These are phyloP conservation scores for Vanessa tameamea DNA, from an alignment of 1,140 invertebrate genomes.

Conservation along the genomic window DNA sequence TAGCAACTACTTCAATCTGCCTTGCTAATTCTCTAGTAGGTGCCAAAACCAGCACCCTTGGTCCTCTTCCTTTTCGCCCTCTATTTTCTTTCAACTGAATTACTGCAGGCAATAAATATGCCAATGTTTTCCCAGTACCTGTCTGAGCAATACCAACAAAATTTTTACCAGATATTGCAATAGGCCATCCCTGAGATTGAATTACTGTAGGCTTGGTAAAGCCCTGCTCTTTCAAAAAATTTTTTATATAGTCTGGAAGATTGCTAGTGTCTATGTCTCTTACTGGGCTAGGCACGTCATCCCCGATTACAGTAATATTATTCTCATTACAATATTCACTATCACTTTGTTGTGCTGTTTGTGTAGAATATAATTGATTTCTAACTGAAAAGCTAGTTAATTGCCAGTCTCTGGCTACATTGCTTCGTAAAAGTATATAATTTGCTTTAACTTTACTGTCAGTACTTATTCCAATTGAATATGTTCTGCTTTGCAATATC, in stretches of 20 bases:
- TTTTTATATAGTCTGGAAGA: conserved; percentile 89
- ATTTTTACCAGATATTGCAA: conserved; percentile 93
- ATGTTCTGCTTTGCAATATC: conserved; percentile 14
- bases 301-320: conserved; percentile 68
- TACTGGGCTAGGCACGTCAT: conserved; percentile 66
- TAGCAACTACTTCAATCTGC: conserved; percentile 96
- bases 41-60: conserved; percentile 93
- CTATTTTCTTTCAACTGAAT: conserved; percentile 95
- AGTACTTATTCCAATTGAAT: conserved; percentile 16
- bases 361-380: conserved; percentile 57
- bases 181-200: conserved; percentile 94
- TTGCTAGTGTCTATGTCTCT: conserved; percentile 85
- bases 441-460: conserved; percentile 1
- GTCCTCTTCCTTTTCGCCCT: conserved; percentile 89
- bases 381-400: neutral
- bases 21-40: conserved; percentile 97
- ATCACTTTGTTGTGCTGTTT: conserved; percentile 53
- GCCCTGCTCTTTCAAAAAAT: conserved; percentile 86
- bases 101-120: conserved; percentile 90
- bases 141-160: conserved; percentile 97
- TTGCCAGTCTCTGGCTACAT: conserved; percentile 12
- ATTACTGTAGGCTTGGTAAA: conserved; percentile 93
- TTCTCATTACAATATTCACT: conserved; percentile 64
- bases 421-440: conserved; percentile 10
- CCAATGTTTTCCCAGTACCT: conserved; percentile 94